Percentiles rank a stretch among this genome's conserved stretches.
These are phyloP conservation scores for Chloromyia formosa DNA, from an alignment of 2,888 invertebrate genomes.

Conservation along the genomic window DNA sequence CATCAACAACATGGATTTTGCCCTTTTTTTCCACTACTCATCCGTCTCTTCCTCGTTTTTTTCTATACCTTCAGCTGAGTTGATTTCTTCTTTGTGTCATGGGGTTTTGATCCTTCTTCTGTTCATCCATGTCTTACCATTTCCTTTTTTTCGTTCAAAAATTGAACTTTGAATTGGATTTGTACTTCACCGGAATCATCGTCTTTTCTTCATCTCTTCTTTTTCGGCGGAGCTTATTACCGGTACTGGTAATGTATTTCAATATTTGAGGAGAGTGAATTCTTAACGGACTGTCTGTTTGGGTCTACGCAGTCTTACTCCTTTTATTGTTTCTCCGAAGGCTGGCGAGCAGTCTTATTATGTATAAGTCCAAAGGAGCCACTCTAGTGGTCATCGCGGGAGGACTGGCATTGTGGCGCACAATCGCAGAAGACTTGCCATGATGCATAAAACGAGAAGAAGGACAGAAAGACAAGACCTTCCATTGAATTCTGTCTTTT, in stretches of 20 bases:
- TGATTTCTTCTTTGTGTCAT: slow-evolving; percentile 5
- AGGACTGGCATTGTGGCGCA: slow-evolving; percentile 16
- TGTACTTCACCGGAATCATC: slow-evolving; percentile 8
- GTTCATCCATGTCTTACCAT: background rate
- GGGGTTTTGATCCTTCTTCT: background rate
- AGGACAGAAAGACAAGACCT: slow-evolving; percentile 14
- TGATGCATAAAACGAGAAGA: slow-evolving; percentile 10
- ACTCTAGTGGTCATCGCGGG: background rate
- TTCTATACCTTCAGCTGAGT: slow-evolving; percentile 12
- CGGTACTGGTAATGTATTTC: too few species aligned
- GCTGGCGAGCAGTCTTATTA: slow-evolving; percentile 13
- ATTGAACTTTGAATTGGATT: slow-evolving; percentile 30
- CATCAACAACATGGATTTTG: slow-evolving; percentile 38
- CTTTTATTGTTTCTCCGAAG: slow-evolving; percentile 16
- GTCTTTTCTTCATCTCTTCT: too few species aligned
- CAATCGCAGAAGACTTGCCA: slow-evolving; percentile 55
- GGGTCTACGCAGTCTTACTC: background rate
- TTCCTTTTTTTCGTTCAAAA: slow-evolving; percentile 8
- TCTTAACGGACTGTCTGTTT: too few species aligned
- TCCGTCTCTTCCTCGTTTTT: too few species aligned
- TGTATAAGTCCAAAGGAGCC: slow-evolving; percentile 16
- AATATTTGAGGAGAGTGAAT: too few species aligned
- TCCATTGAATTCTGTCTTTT: slow-evolving; percentile 36
- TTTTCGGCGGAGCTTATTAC: slow-evolving; percentile 35
- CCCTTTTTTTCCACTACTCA: slow-evolving; percentile 24